These are phyloP conservation scores for Leucania comma DNA, from an alignment of 2,888 invertebrate species.

Conservation along the genomic window DNA sequence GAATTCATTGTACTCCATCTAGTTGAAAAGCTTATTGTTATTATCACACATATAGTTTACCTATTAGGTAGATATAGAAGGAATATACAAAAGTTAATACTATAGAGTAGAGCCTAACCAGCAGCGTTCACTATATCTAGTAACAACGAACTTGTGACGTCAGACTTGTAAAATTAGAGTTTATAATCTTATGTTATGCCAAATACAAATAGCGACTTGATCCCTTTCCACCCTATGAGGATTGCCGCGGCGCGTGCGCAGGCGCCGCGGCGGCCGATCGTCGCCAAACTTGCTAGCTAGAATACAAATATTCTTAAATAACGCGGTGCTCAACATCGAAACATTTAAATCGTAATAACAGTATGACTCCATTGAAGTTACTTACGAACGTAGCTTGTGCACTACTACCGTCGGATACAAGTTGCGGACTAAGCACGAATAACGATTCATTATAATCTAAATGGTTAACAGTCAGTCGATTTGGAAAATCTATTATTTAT, in stretches of 20 bases:
- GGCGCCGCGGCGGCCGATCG: conserved; percentile 59
- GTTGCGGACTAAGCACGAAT: conserved; percentile 63
- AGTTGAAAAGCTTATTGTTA: conserved; percentile 89
- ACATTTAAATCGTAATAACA: conserved; percentile 66
- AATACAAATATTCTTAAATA: conserved; percentile 40
- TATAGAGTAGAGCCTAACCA: conserved; percentile 68
- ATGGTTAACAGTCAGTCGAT: conserved; percentile 70
- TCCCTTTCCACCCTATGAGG: conserved; percentile 68
- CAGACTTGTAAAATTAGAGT: conserved; percentile 77
- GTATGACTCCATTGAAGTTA: conserved; percentile 51
- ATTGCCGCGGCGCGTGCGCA: conserved; percentile 56
- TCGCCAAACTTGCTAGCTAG: conserved; percentile 52
- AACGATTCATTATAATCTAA: conserved; percentile 63
- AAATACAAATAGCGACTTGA: conserved; percentile 69
- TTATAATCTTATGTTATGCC: conserved; percentile 64
- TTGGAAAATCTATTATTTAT: conserved; percentile 61
- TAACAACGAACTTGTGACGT: conserved; percentile 71
- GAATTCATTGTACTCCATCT: conserved; percentile 88
- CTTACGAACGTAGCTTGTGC: conserved; percentile 53
- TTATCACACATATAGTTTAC: conserved; percentile 88
- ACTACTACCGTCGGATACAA: conserved; percentile 53
- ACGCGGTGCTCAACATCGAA: conserved; percentile 72
- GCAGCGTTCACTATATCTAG: conserved; percentile 64
- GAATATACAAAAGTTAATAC: conserved; percentile 86
- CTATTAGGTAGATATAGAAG: conserved; percentile 84